Percentiles rank a stretch among this genome's conserved stretches.
Evolutionary conservation across 1,140 invertebrate species (phyloP).

Genomic region (Helicoverpa zea): DNA sequence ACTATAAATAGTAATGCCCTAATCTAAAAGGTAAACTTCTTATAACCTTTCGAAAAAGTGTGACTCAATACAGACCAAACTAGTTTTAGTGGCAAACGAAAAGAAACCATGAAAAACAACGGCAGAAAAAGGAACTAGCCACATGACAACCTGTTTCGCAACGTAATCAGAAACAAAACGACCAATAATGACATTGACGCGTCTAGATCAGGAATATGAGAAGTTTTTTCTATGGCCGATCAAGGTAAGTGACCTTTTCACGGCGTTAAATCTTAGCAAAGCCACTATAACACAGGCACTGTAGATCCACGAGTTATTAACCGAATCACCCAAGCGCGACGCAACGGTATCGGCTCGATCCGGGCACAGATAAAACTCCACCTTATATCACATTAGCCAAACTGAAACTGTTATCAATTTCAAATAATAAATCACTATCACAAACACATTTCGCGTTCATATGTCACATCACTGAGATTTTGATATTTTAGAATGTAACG

Average conservation of each 20-base stretch:
- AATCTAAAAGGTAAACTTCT: neutral
- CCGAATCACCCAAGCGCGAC: constrained; percentile 77
- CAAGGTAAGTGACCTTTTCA: constrained; percentile 84
- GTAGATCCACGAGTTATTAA: constrained; percentile 81
- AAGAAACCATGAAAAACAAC: constrained; percentile 37
- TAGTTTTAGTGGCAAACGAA: constrained; percentile 48
- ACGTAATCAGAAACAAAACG: constrained; percentile 46
- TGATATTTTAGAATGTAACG: constrained; percentile 31
- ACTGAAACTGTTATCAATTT: constrained; percentile 52
- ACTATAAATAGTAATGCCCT: neutral
- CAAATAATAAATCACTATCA: constrained; percentile 58
- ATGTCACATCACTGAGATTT: constrained; percentile 67
- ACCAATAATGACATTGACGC: constrained; percentile 26
- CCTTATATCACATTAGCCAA: constrained; percentile 55
- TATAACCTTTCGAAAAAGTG: neutral
- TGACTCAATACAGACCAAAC: constrained; percentile 44
- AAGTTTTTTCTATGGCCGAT: constrained; percentile 58
- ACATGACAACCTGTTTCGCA: constrained; percentile 50
- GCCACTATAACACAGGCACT: constrained; percentile 77
- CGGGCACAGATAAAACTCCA: constrained; percentile 54
- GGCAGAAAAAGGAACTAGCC: constrained; percentile 36
- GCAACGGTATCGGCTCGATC: constrained; percentile 72
- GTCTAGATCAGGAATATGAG: constrained; percentile 40
- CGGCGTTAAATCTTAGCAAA: constrained; percentile 80
- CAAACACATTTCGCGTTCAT: constrained; percentile 56